phyloP scores from a whole-genome alignment of 2,113 vertebrate genomes.

The Lamprologus tigripictilis region DNA sequence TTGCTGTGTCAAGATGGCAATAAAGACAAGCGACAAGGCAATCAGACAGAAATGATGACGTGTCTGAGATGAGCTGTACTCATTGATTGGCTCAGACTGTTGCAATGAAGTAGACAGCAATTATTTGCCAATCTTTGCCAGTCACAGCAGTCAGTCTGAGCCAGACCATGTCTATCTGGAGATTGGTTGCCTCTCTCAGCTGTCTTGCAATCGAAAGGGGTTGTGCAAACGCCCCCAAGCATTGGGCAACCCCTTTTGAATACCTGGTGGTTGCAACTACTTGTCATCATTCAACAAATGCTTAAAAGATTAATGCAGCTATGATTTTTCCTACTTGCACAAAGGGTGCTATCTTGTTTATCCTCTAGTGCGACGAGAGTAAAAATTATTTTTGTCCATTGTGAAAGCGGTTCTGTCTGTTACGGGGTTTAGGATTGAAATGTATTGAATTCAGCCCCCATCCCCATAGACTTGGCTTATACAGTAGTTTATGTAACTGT shows the following conservation, averaged over 20 bases:
- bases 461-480: neutral
- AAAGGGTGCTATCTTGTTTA: neutral
- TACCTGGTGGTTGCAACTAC: neutral
- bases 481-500: neutral
- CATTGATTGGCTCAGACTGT: neutral
- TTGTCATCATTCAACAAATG: neutral
- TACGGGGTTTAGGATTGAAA: neutral
- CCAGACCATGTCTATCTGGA: neutral
- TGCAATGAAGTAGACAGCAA: neutral
- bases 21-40: neutral
- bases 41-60: neutral
- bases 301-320: neutral
- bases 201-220: neutral
- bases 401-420: neutral
- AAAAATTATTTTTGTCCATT: neutral
- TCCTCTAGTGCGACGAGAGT: neutral
- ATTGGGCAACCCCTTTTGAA: neutral
- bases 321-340: neutral
- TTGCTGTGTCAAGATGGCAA: neutral
- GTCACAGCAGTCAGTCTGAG: neutral
- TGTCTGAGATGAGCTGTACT: neutral
- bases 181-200: neutral
- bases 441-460: neutral
- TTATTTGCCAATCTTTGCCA: neutral
- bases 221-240: neutral